phyloP scores from a whole-genome alignment of 2,888 invertebrate genomes.

The Laspeyria flexula region DNA sequence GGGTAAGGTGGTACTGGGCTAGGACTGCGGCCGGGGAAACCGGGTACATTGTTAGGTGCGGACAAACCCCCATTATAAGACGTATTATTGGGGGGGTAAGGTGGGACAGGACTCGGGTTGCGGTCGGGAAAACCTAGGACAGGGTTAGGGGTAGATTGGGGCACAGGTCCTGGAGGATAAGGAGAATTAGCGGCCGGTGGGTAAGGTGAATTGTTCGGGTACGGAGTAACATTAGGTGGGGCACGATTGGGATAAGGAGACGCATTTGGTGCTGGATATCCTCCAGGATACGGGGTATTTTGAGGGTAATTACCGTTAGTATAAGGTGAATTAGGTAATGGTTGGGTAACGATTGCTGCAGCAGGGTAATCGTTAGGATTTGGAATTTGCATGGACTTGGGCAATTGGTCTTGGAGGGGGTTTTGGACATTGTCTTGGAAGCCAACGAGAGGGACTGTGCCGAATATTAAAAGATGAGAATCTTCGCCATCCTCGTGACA shows the following conservation, averaged over 20 bases:
- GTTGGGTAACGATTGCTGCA: constrained; percentile 52
- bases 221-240: constrained; percentile 9
- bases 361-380: constrained; percentile 34
- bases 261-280: constrained; percentile 26
- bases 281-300: constrained; percentile 11
- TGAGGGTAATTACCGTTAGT: constrained; percentile 21
- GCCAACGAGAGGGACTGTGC: constrained; percentile 64
- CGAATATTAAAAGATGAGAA: constrained; percentile 56
- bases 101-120: not conserved
- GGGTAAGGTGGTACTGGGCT: constrained; percentile 38
- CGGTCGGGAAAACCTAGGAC: not conserved
- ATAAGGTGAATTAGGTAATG: constrained; percentile 32
- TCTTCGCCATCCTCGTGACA: constrained; percentile 63
- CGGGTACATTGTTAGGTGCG: constrained; percentile 15
- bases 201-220: constrained; percentile 9
- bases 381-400: constrained; percentile 33
- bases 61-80: constrained; percentile 33
- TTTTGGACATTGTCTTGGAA: constrained; percentile 53
- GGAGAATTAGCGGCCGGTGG: constrained; percentile 24
- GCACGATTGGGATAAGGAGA: constrained; percentile 17
- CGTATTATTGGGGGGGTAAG: too few species aligned
- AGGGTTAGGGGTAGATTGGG: not conserved
- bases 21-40: constrained; percentile 32
- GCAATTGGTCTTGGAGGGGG: constrained; percentile 54
- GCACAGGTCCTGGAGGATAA: constrained; percentile 32